Base-by-base conservation (phyloP, 2,113 vertebrate species). In the Eleginops maclovinus region DNA sequence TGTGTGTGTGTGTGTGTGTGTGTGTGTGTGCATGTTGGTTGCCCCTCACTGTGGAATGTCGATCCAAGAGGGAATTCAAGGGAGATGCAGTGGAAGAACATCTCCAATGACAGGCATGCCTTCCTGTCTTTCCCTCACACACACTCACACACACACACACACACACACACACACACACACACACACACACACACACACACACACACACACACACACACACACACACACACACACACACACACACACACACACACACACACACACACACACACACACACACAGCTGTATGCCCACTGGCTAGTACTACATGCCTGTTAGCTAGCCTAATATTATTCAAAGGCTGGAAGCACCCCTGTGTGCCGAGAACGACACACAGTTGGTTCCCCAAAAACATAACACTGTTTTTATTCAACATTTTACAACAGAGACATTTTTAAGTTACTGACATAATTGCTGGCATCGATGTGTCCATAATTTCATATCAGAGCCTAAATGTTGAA, bases 311-410 rank as follows among this genome's bases (percentile, higher is more conserved):
- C 70, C 82, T 73, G 81, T 84, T 87, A 86, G 75, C 77, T 69
- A 74, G 81, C 68, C 76, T 84, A 85, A 89, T 78, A 82, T 86
- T 83, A 84, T 81, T 89, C 82, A 85, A 75, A 85, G 75, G 50
- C 62, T 88, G 36, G 24, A 83, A 79, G 79, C 67, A n/a, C 59
- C 74, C 76, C 24, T 28, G 79, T 81, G 78, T 11, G 78, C 54
- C 50, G 60, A 58, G 24, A 82, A 71, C 31, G 61, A 54, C 83
- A 67, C 73, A 74, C 65, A 75, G 73, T 75, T 6, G 78, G 63
- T 43, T 56, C 63, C 73, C 65, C 50, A 71, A 72, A 21, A 82
- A 85, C 76, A 47, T 40, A 60, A 75, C 69, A 41, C 5, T 41
- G 14, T 72, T 75, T 77, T 83, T 49, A 22, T 43, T 22, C 49